A percentile compares a stretch with the other conserved stretches of the same genome.
phyloP scores from a whole-genome alignment of 2,888 invertebrate species.

The Philereme vetulata region DNA sequence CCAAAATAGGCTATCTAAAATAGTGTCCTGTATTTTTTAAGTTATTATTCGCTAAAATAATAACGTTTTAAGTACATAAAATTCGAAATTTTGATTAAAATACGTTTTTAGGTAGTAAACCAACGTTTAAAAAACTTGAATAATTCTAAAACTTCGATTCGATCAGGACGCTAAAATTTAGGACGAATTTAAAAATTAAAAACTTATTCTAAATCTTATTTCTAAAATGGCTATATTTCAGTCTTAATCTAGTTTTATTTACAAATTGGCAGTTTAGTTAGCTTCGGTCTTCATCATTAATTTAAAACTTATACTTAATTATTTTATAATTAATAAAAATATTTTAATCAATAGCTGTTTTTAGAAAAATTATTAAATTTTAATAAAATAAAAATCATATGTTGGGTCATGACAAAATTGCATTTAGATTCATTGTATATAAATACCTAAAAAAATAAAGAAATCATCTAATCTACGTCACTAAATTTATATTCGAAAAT shows the following conservation, averaged over 20 bases:
- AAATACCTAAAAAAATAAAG: no score
- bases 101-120: not conserved
- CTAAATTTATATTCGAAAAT: not conserved
- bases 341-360: constrained; percentile 2
- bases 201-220: constrained; percentile 14
- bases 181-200: constrained; percentile 55
- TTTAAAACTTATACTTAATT: constrained; percentile 35
- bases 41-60: no score
- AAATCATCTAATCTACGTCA: no score
- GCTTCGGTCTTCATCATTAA: constrained; percentile 60
- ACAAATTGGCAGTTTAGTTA: constrained; percentile 77
- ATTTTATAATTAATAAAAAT: constrained; percentile 28
- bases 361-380: not conserved
- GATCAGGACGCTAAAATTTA: constrained; percentile 69
- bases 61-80: no score
- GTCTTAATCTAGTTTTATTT: constrained; percentile 68
- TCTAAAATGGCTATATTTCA: constrained; percentile 58
- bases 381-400: no score
- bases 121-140: constrained; percentile 8
- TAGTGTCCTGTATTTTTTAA: no score
- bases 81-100: no score
- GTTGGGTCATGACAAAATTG: no score
- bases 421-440: no score
- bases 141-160: constrained; percentile 58
- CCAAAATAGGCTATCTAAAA: no score